Conservation (phyloP, 2,113 vertebrate species). For the Mobula birostris region DNA sequence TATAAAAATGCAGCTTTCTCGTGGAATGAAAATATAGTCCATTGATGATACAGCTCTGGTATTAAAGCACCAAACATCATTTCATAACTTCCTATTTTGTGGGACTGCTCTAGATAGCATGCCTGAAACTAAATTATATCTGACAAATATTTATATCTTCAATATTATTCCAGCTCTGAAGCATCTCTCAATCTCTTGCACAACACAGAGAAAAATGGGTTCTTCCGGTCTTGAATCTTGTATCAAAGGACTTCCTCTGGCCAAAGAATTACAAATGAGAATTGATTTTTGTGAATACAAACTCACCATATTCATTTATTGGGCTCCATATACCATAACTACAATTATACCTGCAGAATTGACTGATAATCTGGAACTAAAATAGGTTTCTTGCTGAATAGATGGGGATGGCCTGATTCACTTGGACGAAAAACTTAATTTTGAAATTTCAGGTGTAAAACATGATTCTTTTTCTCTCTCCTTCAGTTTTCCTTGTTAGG, state of each 20-base stretch:
- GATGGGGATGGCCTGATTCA: background rate
- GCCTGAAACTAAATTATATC: background rate
- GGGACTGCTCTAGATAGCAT: background rate
- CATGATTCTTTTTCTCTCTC: background rate
- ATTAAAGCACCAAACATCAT: background rate
- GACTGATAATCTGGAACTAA: background rate
- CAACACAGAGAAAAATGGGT: background rate
- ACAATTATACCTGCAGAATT: background rate
- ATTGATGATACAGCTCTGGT: background rate
- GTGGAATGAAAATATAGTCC: background rate
- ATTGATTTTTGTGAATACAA: constrained; percentile 7
- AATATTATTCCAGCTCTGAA: background rate
- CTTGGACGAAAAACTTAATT: background rate
- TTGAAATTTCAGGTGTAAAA: constrained; percentile 10
- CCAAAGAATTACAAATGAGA: constrained; percentile 11
- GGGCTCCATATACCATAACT: background rate
- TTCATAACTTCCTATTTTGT: background rate
- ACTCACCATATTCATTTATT: background rate
- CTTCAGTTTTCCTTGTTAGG: background rate
- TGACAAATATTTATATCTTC: background rate
- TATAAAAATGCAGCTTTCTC: background rate
- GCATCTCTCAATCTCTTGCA: background rate
- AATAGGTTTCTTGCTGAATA: background rate
- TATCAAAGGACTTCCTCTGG: background rate
- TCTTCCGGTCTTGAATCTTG: background rate